These are phyloP conservation scores for Chrysodeixis includens DNA, from an alignment of 2,888 invertebrate species.

Conservation along the genomic window DNA sequence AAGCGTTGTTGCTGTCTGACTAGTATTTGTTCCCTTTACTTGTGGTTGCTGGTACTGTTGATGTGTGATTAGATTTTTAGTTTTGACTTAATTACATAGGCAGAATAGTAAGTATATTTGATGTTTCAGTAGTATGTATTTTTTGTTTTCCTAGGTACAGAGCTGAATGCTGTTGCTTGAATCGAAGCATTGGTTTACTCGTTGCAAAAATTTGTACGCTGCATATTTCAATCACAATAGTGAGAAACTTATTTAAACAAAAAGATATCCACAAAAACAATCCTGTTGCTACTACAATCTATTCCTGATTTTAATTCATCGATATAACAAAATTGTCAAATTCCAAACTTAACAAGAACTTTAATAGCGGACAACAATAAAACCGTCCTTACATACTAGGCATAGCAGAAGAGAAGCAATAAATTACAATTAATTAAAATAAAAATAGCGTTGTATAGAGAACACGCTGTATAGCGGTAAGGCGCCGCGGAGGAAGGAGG, in stretches of 20 bases:
- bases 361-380: neutral
- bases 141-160: too few species aligned
- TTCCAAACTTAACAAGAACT: neutral
- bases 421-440: constrained; percentile 67
- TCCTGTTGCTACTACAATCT: too few species aligned
- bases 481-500: constrained; percentile 85
- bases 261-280: too few species aligned
- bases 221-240: too few species aligned
- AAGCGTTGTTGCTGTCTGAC: constrained; percentile 26
- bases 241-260: too few species aligned
- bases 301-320: neutral
- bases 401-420: constrained; percentile 48
- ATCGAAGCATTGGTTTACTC: too few species aligned
- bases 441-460: constrained; percentile 52
- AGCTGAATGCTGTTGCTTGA: too few species aligned
- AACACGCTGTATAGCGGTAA: constrained; percentile 82
- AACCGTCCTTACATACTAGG: neutral
- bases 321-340: neutral
- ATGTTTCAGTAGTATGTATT: too few species aligned
- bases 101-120: too few species aligned
- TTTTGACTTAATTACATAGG: too few species aligned
- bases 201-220: too few species aligned
- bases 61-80: too few species aligned
- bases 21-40: constrained; percentile 15
- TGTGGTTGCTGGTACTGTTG: neutral